phyloP scores from a whole-genome alignment of 1,140 invertebrate species.

The Berghia stephanieae region DNA sequence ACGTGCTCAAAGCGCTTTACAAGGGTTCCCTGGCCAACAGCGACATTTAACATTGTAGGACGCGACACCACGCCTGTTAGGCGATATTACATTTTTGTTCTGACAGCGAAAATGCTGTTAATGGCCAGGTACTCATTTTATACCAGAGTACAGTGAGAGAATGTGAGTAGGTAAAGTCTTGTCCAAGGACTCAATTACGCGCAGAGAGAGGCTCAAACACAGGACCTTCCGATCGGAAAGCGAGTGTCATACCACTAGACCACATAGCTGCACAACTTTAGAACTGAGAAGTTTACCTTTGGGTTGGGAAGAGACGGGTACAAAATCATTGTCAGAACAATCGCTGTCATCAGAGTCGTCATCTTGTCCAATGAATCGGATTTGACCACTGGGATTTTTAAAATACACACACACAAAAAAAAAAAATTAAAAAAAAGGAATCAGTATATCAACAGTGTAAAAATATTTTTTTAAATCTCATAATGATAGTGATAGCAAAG shows the following conservation, averaged over 20 bases:
- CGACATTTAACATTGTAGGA: too few relatives aligned
- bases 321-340: neutral
- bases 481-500: too few relatives aligned
- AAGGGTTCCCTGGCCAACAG: too few relatives aligned
- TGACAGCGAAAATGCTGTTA: too few relatives aligned
- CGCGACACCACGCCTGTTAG: too few relatives aligned
- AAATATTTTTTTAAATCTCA: neutral
- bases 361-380: conserved; percentile 26
- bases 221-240: neutral
- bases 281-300: neutral
- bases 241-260: neutral
- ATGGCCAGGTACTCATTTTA: too few relatives aligned
- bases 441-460: neutral
- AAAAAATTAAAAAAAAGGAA: neutral
- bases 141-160: neutral
- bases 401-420: neutral
- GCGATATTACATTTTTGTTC: too few relatives aligned
- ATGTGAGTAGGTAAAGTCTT: neutral
- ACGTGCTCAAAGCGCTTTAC: too few relatives aligned
- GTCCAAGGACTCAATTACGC: neutral
- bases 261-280: neutral
- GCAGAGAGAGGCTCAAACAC: neutral
- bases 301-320: too few relatives aligned
- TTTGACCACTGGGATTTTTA: conserved; percentile 15
- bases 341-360: conserved; percentile 8